Percentiles rank a stretch among this genome's conserved stretches.
Evolutionary conservation across 2,888 invertebrate species (phyloP).

Genomic region (Acleris emargana): DNA sequence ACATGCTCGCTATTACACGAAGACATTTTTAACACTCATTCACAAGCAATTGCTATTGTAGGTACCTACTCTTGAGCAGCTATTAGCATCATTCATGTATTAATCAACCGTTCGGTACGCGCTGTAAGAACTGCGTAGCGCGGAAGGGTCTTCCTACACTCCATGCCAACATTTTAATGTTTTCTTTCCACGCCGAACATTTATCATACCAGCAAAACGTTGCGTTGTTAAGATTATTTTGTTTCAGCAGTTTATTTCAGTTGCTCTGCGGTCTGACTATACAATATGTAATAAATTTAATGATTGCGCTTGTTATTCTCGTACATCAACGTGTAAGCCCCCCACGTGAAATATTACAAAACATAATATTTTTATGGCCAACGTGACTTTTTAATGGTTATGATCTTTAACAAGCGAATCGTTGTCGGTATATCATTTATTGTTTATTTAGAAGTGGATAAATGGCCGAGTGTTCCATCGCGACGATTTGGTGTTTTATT

Average conservation of each 20-base stretch:
- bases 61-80: no score
- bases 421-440: slow-evolving; percentile 36
- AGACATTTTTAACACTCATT: no score
- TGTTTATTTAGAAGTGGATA: slow-evolving; percentile 1
- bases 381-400: slow-evolving; percentile 62
- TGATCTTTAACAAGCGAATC: slow-evolving; percentile 49
- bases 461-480: slow-evolving; percentile 6
- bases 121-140: no score
- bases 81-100: no score
- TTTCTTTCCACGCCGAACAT: slow-evolving; percentile 57
- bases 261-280: slow-evolving; percentile 48
- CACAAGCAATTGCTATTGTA: no score
- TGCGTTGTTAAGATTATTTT: slow-evolving; percentile 50
- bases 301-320: slow-evolving; percentile 62
- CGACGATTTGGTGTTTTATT: slow-evolving; percentile 9
- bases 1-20: no score
- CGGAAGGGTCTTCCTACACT: no score
- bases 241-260: slow-evolving; percentile 52
- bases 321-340: slow-evolving; percentile 60
- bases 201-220: slow-evolving; percentile 48
- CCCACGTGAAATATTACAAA: slow-evolving; percentile 64
- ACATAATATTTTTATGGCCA: slow-evolving; percentile 63
- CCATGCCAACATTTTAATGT: slow-evolving; percentile 49
- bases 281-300: slow-evolving; percentile 58
- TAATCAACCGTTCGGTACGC: no score